Percentiles rank a stretch among this genome's conserved stretches.
phyloP scores from a whole-genome alignment of 2,888 invertebrate species.

The Euplexia lucipara region DNA sequence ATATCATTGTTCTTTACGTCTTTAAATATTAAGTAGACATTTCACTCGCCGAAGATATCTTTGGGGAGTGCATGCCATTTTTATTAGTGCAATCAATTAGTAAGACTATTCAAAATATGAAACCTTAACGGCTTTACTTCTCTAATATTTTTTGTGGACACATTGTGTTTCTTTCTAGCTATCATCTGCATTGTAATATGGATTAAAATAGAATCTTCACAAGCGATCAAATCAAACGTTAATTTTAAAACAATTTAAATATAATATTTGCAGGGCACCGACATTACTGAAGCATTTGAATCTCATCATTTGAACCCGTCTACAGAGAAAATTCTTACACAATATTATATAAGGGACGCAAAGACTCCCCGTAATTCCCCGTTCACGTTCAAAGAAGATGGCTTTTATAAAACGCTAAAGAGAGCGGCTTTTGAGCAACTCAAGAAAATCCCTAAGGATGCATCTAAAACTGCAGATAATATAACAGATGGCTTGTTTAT shows the following conservation, averaged over 20 bases:
- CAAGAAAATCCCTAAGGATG: slow-evolving; percentile 86
- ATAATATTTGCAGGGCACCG: slow-evolving; percentile 91
- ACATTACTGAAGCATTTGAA: slow-evolving; percentile 96
- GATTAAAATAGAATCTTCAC: not conserved
- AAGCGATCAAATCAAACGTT: not conserved
- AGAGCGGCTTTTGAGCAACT: slow-evolving; percentile 89
- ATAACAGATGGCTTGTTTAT: slow-evolving; percentile 81
- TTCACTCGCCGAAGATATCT: not conserved
- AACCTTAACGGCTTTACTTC: too few relatives aligned
- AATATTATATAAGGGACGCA: slow-evolving; percentile 91
- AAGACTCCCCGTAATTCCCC: slow-evolving; percentile 92
- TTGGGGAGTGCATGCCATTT: not conserved
- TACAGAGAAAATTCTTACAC: slow-evolving; percentile 87
- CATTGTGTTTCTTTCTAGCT: not conserved
- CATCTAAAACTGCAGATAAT: slow-evolving; percentile 73
- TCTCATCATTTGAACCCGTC: slow-evolving; percentile 92
- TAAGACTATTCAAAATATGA: not conserved
- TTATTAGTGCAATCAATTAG: not conserved
- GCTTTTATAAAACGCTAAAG: slow-evolving; percentile 94
- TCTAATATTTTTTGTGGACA: too few relatives aligned
- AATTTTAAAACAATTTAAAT: slow-evolving; percentile 4
- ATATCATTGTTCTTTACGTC: not conserved
- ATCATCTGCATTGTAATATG: not conserved
- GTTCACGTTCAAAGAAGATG: slow-evolving; percentile 93
- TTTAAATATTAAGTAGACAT: not conserved